phyloP scores from a whole-genome alignment of 2,113 vertebrate species.

The Eupsittula cactorum region DNA sequence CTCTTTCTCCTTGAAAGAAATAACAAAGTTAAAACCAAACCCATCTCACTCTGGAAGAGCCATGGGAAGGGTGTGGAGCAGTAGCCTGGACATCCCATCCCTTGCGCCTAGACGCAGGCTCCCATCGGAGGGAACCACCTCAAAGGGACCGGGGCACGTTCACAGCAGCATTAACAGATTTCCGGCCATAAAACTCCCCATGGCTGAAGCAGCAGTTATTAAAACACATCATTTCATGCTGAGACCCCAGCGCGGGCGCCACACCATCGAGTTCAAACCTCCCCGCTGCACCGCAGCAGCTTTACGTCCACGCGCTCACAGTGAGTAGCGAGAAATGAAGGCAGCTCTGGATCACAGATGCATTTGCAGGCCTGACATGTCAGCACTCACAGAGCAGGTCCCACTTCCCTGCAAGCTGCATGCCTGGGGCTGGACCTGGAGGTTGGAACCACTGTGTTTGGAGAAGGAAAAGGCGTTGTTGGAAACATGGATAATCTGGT shows the following conservation, averaged over 20 bases:
- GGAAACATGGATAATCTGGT: not conserved
- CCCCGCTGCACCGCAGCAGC: fast-evolving
- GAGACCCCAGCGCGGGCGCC: fast-evolving
- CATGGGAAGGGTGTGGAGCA: not conserved
- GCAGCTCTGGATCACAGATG: not conserved
- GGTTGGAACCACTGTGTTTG: not conserved
- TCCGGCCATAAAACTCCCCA: not conserved
- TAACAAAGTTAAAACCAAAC: not conserved
- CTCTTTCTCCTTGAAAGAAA: not conserved
- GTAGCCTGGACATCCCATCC: not conserved
- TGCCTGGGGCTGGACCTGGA: not conserved
- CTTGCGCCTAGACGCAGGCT: not conserved
- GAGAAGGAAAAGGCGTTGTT: not conserved
- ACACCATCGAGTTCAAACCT: not conserved
- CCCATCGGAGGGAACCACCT: not conserved
- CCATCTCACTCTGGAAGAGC: not conserved
- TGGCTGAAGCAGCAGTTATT: not conserved
- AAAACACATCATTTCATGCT: not conserved
- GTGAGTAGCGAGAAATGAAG: not conserved
- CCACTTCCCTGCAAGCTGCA: not conserved
- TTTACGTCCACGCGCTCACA: fast-evolving
- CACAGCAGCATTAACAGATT: not conserved
- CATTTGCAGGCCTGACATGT: not conserved
- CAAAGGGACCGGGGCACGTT: not conserved
- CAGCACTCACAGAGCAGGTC: not conserved